phyloP scores from a whole-genome alignment of 2,113 vertebrate genomes.

The Pogona vitticeps region DNA sequence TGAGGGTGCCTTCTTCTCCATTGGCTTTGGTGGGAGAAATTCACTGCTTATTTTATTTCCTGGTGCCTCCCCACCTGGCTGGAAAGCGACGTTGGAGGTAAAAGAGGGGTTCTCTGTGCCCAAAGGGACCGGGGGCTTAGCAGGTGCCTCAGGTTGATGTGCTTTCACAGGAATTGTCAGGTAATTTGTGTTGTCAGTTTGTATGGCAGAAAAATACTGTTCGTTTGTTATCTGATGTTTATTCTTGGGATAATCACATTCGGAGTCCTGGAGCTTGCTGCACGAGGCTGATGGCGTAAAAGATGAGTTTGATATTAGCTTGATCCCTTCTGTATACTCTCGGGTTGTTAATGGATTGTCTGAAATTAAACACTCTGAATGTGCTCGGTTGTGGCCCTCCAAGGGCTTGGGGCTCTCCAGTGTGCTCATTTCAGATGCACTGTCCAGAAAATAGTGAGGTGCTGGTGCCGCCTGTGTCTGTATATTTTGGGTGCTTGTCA shows the following conservation, averaged over 20 bases:
- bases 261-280: neutral
- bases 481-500: neutral
- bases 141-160: constrained; percentile 18
- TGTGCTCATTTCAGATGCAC: neutral
- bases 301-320: neutral
- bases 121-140: constrained; percentile 15
- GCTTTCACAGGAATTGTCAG: constrained; percentile 65
- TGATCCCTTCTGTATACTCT: neutral
- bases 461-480: neutral
- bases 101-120: accelerated
- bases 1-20: accelerated
- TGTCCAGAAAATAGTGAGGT: neutral
- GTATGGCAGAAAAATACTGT: neutral
- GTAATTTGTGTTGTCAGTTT: constrained; percentile 51
- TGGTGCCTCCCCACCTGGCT: neutral
- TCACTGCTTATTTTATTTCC: constrained; percentile 31
- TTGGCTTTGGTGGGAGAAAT: accelerated
- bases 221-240: neutral
- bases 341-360: accelerated
- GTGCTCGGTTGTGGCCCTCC: neutral
- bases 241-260: neutral
- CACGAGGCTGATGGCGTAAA: neutral
- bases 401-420: neutral
- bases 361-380: neutral
- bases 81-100: accelerated